These are phyloP conservation scores for Chiridota heheva DNA, from an alignment of 35 echinoderm and acorn worm genomes.

Conservation along the genomic window DNA sequence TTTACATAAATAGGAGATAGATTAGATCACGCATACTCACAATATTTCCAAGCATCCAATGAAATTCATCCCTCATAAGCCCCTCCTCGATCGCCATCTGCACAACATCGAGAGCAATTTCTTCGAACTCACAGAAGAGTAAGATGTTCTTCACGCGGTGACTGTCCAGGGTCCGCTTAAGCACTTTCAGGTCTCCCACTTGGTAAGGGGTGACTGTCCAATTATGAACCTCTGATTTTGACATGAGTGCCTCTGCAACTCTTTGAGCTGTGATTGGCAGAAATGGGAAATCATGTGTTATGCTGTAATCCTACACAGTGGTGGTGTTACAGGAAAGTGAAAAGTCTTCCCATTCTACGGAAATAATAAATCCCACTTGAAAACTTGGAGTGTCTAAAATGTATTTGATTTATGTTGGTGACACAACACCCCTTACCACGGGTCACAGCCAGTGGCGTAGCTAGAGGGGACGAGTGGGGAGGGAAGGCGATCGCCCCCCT, in stretches of 20 bases:
- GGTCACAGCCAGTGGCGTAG: too few relatives aligned
- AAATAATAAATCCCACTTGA: too few relatives aligned
- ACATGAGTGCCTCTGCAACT: constrained; percentile 65
- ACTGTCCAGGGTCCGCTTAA: constrained; percentile 34
- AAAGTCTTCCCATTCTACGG: too few relatives aligned
- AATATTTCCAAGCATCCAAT: constrained; percentile 86
- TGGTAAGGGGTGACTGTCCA: constrained; percentile 58
- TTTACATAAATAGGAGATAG: too few relatives aligned
- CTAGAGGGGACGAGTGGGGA: too few relatives aligned
- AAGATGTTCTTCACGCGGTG: constrained; percentile 76
- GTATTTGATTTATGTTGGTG: too few relatives aligned
- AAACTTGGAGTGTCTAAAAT: too few relatives aligned
- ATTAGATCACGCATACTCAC: too few relatives aligned
- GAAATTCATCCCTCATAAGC: constrained; percentile 78
- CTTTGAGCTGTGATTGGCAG: constrained; percentile 43
- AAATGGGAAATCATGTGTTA: background rate
- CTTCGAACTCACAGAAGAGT: constrained; percentile 78
- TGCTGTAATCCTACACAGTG: too few relatives aligned
- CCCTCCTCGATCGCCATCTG: constrained; percentile 68
- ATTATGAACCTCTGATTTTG: constrained; percentile 32
- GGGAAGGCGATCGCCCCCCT: too few relatives aligned
- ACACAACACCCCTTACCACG: too few relatives aligned
- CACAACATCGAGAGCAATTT: constrained; percentile 56
- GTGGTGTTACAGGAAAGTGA: too few relatives aligned
- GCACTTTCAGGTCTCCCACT: constrained; percentile 29